Evolutionary conservation across 2,797 vertebrate genomes (phyloP).

Genomic region (Valencia hispanica): DNA sequence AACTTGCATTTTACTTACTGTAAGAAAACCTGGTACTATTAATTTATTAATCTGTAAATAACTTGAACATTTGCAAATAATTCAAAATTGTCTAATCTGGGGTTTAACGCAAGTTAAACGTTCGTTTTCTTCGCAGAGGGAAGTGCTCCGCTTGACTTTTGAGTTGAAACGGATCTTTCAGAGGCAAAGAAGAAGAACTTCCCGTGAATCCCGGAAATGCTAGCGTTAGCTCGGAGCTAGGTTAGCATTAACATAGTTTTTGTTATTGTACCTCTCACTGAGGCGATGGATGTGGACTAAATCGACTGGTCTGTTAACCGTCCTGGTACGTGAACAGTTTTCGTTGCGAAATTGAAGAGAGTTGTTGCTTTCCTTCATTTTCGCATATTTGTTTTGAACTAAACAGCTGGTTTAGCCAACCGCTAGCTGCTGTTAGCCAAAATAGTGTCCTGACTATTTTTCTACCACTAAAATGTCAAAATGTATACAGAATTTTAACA

Average conservation of each 20-base stretch:
- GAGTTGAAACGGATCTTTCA: neutral
- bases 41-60: neutral
- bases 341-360: neutral
- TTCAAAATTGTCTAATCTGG: neutral
- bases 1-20: neutral
- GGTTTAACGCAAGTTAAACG: neutral
- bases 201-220: slow-evolving; percentile 8
- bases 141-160: neutral
- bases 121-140: slow-evolving; percentile 30
- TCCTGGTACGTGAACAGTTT: slow-evolving; percentile 40
- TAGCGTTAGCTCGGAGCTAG: slow-evolving; percentile 38
- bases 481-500: neutral
- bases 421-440: slow-evolving; percentile 9
- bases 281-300: slow-evolving; percentile 55
- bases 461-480: neutral
- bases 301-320: neutral
- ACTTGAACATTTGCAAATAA: neutral
- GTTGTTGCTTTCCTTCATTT: neutral
- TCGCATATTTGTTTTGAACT: neutral
- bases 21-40: neutral
- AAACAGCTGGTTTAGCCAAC: slow-evolving; percentile 30
- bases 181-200: slow-evolving; percentile 37
- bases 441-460: neutral
- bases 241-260: slow-evolving; percentile 12
- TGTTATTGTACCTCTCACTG: slow-evolving; percentile 3